Conservation (phyloP, 2,888 invertebrate genomes). For the Tricholauxania praeusta region DNA sequence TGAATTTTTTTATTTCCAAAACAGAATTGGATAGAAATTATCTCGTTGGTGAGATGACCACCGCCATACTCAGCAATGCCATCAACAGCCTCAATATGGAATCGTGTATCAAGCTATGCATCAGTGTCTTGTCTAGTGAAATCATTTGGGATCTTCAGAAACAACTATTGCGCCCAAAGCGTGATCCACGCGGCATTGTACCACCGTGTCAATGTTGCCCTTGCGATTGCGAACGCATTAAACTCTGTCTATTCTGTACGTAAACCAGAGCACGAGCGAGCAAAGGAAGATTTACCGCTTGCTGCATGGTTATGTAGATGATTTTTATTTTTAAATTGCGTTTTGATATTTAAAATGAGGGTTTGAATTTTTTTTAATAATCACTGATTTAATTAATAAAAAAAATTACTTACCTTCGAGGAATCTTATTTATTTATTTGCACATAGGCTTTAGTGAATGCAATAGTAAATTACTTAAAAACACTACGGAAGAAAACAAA, state of each 20-base stretch:
- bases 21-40: constrained; percentile 60
- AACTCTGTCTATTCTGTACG: constrained; percentile 44
- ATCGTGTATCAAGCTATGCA: constrained; percentile 56
- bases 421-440: no score
- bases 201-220: constrained; percentile 37
- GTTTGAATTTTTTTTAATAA: background rate
- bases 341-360: background rate
- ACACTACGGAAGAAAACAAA: no score
- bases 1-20: no score
- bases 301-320: no score
- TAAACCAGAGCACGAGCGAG: background rate
- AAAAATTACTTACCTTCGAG: constrained; percentile 7
- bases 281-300: background rate
- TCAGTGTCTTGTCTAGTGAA: constrained; percentile 60
- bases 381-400: constrained; percentile 3
- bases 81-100: constrained; percentile 60
- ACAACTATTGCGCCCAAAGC: constrained; percentile 53
- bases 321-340: no score
- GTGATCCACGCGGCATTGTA: constrained; percentile 47
- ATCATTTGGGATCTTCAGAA: constrained; percentile 61
- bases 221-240: constrained; percentile 23
- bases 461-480: no score
- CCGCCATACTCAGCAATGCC: constrained; percentile 60
- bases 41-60: constrained; percentile 57
- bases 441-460: no score